phyloP scores from a whole-genome alignment of 2,888 invertebrate genomes.

The Amiota mariae region DNA sequence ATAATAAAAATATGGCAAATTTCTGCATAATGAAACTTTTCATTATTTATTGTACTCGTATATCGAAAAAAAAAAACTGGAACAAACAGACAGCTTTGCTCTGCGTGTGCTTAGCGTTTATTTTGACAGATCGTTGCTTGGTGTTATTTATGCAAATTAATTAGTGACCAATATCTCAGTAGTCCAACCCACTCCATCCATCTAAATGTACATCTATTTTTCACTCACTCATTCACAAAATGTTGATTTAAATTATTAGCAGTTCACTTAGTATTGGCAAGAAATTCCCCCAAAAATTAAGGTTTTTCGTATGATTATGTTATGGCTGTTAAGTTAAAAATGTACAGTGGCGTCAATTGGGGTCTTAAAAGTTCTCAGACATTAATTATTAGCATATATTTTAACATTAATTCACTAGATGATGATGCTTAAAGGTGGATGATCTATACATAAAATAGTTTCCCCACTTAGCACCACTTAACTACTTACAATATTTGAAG shows the following conservation, averaged over 20 bases:
- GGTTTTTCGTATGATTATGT: not conserved
- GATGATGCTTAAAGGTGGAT: too few species aligned
- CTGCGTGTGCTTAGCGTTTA: not conserved
- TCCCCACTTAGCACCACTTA: constrained; percentile 24
- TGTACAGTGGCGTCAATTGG: not conserved
- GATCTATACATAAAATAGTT: not conserved
- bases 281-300: not conserved
- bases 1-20: constrained; percentile 46
- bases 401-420: too few species aligned
- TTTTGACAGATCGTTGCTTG: constrained; percentile 29
- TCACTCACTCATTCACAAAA: not conserved
- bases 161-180: constrained; percentile 43
- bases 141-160: constrained; percentile 62
- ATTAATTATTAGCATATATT: not conserved
- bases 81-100: not conserved
- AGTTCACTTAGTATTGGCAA: constrained; percentile 18
- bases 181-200: not conserved
- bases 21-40: constrained; percentile 44
- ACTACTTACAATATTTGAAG: constrained; percentile 17
- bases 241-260: constrained; percentile 55
- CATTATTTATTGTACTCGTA: not conserved
- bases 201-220: too few species aligned
- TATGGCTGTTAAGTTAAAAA: not conserved
- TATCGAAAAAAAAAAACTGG: not conserved
- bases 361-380: not conserved